These are phyloP conservation scores for Bettongia penicillata DNA, from an alignment of 2,113 vertebrate species.

Conservation along the genomic window DNA sequence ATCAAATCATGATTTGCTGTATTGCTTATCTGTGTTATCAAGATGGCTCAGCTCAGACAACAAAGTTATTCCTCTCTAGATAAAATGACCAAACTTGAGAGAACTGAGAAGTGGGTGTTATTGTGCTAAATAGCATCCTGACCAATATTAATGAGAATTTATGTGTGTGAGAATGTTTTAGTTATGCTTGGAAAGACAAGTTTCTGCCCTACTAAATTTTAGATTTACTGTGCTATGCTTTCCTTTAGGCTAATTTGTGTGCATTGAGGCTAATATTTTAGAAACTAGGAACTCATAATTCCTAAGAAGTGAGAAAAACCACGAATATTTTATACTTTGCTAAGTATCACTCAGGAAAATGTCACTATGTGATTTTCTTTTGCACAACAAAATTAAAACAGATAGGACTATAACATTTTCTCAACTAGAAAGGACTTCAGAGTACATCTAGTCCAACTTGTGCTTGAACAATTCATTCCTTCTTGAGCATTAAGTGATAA, in stretches of 20 bases:
- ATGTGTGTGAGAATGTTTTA: conserved; percentile 10
- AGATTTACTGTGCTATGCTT: background rate
- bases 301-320: background rate
- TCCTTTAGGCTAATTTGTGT: background rate
- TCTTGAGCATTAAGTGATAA: background rate
- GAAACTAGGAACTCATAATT: conserved; percentile 18
- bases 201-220: background rate
- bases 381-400: background rate
- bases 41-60: background rate
- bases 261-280: conserved; percentile 15
- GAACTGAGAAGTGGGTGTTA: background rate
- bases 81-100: background rate
- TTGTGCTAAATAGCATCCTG: conserved; percentile 12
- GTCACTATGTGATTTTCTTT: conserved; percentile 17
- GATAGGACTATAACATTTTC: background rate
- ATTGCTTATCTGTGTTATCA: background rate
- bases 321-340: background rate
- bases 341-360: conserved; percentile 11
- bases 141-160: background rate
- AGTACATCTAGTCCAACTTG: background rate
- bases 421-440: background rate
- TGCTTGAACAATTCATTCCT: background rate
- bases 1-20: background rate
- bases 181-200: background rate
- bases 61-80: background rate